Conservation (phyloP, 2,113 vertebrate genomes). For the Stigmatopora argus region DNA sequence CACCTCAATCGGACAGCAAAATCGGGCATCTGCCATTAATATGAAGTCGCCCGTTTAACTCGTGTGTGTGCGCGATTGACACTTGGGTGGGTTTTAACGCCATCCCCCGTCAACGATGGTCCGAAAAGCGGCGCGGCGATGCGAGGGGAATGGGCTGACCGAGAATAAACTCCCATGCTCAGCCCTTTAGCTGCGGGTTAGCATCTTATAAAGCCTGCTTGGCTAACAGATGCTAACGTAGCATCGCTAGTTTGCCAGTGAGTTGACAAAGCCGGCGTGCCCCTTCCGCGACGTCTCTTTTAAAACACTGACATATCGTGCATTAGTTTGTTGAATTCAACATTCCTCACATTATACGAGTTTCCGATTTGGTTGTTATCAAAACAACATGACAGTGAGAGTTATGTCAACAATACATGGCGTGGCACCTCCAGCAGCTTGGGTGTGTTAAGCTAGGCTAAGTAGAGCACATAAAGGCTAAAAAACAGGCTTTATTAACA, state of each 20-base stretch:
- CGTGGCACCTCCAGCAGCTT: constrained; percentile 45
- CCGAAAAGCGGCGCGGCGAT: not conserved
- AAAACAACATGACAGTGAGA: constrained; percentile 22
- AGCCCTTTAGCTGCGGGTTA: not conserved
- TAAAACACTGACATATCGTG: not conserved
- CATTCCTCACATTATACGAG: not conserved
- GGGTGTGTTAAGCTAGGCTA: constrained; percentile 46
- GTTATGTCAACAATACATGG: constrained; percentile 68
- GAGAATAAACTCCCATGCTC: not conserved
- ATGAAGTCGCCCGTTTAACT: not conserved
- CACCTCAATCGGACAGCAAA: not conserved
- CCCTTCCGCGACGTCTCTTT: not conserved
- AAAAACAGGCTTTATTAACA: constrained; percentile 1
- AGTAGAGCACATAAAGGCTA: constrained; percentile 13
- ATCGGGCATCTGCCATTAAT: constrained; percentile 1
- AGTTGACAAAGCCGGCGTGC: constrained; percentile 41
- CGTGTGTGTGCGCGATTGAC: not conserved
- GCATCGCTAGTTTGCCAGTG: constrained; percentile 41
- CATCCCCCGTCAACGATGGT: not conserved
- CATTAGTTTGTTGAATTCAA: not conserved
- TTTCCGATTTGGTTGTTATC: constrained; percentile 23
- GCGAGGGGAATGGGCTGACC: constrained; percentile 9
- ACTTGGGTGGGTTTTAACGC: not conserved
- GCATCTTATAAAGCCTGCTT: constrained; percentile 14
- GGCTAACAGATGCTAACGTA: constrained; percentile 38